Conservation (phyloP, 2,113 vertebrate genomes). For the Thalassarche chlororhynchos region DNA sequence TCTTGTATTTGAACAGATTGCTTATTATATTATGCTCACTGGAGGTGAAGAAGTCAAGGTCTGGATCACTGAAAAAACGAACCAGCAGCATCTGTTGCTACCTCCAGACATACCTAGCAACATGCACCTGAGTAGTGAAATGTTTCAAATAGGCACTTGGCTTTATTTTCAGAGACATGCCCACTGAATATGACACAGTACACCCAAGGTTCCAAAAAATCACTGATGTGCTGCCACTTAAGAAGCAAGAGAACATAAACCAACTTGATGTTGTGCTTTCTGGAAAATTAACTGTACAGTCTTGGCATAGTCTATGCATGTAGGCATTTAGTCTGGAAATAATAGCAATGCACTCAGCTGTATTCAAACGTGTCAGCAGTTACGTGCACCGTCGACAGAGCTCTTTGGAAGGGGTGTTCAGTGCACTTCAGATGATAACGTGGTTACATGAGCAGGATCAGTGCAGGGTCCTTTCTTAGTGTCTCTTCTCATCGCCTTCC, state of each 20-base stretch:
- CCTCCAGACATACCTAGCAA: neutral
- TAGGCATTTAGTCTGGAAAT: neutral
- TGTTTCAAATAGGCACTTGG: neutral
- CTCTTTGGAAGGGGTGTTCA: neutral
- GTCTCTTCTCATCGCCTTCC: neutral
- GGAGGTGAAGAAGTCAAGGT: neutral
- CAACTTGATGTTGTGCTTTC: neutral
- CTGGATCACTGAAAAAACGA: neutral
- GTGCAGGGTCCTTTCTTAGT: neutral
- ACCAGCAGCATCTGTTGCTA: neutral
- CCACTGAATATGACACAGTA: neutral
- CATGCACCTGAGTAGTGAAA: neutral
- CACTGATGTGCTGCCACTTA: neutral
- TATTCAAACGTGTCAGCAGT: neutral
- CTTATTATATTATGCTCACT: neutral
- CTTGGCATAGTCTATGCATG: neutral
- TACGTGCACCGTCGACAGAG: neutral
- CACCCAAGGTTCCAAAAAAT: neutral
- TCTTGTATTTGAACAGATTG: neutral
- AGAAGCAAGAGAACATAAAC: neutral
- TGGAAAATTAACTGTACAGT: neutral
- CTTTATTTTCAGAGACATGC: neutral
- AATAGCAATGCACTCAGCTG: neutral
- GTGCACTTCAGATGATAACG: neutral
- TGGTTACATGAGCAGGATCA: neutral